Conservation (phyloP, 2,113 vertebrate species). For the Eudyptes chrysolophus region DNA sequence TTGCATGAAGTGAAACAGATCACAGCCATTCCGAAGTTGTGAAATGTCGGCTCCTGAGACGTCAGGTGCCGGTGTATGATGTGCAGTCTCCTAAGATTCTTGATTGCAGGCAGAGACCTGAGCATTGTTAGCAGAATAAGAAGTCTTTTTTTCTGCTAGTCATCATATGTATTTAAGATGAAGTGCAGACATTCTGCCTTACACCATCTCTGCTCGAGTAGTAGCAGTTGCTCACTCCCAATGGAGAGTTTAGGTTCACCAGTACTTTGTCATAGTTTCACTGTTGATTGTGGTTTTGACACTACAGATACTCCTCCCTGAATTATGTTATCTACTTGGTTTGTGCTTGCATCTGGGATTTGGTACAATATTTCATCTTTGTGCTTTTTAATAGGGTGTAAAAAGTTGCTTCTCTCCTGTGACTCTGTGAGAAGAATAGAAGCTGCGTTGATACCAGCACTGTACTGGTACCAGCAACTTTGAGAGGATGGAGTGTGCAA, state of each 20-base stretch:
- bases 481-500: background rate
- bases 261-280: background rate
- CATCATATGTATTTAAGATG: background rate
- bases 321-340: background rate
- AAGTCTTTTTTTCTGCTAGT: background rate
- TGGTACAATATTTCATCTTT: background rate
- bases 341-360: background rate
- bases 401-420: background rate
- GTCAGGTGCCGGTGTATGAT: background rate
- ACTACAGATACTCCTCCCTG: background rate
- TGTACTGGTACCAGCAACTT: background rate
- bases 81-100: background rate
- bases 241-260: background rate
- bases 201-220: background rate
- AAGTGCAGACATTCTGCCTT: background rate
- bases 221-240: background rate
- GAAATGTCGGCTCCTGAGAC: background rate
- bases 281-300: background rate
- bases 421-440: background rate
- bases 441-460: background rate
- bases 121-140: background rate
- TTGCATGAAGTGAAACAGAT: background rate
- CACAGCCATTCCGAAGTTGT: background rate
- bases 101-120: background rate
- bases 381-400: background rate